A percentile compares a stretch with the other conserved stretches of the same genome.
These are phyloP conservation scores for Pterois miles DNA, from an alignment of 2,797 vertebrate species.

Conservation along the genomic window DNA sequence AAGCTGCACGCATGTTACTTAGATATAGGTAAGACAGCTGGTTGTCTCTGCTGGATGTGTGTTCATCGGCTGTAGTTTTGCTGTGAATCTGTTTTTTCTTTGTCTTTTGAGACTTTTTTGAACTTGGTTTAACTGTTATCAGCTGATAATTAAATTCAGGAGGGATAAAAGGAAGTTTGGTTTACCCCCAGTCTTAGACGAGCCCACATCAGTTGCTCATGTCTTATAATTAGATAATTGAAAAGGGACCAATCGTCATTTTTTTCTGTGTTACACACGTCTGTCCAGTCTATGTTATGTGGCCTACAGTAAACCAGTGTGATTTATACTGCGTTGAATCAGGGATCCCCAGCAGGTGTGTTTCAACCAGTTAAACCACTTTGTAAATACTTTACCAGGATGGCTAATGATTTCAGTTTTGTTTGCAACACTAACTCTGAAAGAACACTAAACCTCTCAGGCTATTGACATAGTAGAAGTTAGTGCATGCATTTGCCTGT, in stretches of 20 bases:
- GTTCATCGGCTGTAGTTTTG: no score
- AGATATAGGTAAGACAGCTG: background rate
- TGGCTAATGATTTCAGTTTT: slow-evolving; percentile 27
- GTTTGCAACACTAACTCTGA: background rate
- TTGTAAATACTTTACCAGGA: slow-evolving; percentile 35
- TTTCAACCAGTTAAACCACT: slow-evolving; percentile 25
- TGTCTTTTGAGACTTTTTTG: no score
- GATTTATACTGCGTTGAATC: background rate
- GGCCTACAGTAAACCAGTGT: background rate
- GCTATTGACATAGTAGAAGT: background rate
- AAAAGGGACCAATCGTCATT: background rate
- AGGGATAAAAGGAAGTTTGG: no score
- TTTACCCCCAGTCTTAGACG: background rate
- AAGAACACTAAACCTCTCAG: background rate
- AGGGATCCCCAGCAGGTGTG: background rate
- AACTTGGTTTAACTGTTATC: background rate
- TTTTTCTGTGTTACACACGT: no score
- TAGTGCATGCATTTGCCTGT: background rate
- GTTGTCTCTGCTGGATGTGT: background rate
- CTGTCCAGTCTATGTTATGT: background rate
- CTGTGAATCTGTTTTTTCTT: no score
- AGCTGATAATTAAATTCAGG: background rate
- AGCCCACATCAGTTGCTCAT: no score
- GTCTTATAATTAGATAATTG: no score
- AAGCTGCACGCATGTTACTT: background rate